Evolutionary conservation across 2,888 invertebrate species (phyloP).

Genomic region (Stramonita haemastoma): DNA sequence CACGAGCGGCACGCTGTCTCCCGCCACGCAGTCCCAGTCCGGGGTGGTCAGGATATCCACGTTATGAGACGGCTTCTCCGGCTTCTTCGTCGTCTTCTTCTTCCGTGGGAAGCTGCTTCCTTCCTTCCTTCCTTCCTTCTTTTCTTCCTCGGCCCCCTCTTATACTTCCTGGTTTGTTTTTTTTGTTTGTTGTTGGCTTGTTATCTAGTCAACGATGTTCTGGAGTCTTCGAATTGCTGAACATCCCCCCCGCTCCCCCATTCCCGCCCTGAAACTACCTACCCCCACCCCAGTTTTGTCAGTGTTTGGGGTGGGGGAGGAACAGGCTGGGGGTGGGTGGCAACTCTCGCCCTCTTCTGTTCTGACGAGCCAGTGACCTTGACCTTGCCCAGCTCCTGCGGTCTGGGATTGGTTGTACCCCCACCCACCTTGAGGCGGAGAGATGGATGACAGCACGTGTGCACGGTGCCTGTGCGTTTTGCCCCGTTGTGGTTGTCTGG

Average conservation of each 20-base stretch:
- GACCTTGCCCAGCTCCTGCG: too few relatives aligned
- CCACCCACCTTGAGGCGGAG: not conserved
- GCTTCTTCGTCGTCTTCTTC: too few relatives aligned
- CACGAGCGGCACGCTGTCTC: conserved; percentile 62
- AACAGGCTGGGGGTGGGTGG: too few relatives aligned
- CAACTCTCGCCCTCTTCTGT: too few relatives aligned
- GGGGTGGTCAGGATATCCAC: conserved; percentile 69
- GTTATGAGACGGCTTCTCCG: conserved; percentile 57
- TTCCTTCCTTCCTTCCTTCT: not conserved
- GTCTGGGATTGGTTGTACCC: not conserved
- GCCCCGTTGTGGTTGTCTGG: not conserved
- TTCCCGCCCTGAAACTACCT: not conserved
- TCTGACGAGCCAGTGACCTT: too few relatives aligned
- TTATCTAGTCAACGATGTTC: too few relatives aligned
- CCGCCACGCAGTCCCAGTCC: conserved; percentile 53
- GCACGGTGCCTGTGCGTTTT: not conserved
- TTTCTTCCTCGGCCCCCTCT: not conserved
- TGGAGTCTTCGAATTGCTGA: not conserved
- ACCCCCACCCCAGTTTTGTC: too few relatives aligned
- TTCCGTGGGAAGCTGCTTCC: too few relatives aligned
- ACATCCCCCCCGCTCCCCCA: not conserved
- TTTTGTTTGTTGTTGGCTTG: too few relatives aligned
- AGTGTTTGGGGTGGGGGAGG: too few relatives aligned
- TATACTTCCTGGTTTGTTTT: too few relatives aligned
- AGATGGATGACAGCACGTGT: not conserved